Conservation (phyloP, 92 coral and sea anemone species). For the Phenganax marumi region DNA sequence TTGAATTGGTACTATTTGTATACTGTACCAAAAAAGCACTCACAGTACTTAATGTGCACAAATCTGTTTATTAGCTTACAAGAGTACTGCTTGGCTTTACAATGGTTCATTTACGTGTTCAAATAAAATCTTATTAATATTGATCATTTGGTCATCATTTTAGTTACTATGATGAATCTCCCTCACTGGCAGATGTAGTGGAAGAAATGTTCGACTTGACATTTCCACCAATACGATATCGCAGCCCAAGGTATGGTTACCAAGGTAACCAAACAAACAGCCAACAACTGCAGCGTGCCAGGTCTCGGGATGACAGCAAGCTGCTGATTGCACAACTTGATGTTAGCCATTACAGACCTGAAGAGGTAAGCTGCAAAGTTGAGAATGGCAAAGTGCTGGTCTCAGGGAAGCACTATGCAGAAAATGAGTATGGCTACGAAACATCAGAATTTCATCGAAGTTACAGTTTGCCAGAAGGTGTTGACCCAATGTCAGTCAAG, state of each 20-base stretch:
- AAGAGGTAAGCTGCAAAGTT: slow-evolving; percentile 82
- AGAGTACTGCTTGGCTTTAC: background rate
- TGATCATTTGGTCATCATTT: background rate
- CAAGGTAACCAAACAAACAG: slow-evolving; percentile 1
- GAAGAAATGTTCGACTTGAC: slow-evolving; percentile 46
- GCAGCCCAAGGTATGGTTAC: background rate
- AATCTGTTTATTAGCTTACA: no score
- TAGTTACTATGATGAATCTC: slow-evolving; percentile 30
- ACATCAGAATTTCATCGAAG: slow-evolving; percentile 83
- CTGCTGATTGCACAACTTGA: slow-evolving; percentile 71
- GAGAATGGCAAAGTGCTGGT: slow-evolving; percentile 78
- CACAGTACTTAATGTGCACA: no score
- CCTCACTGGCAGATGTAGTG: slow-evolving; percentile 19
- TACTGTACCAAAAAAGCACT: background rate
- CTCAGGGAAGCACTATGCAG: slow-evolving; percentile 81
- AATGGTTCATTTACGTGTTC: background rate
- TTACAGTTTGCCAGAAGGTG: slow-evolving; percentile 79
- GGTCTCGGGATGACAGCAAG: slow-evolving; percentile 25
- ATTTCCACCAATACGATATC: slow-evolving; percentile 35
- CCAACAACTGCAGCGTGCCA: slow-evolving; percentile 13
- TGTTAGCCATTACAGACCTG: slow-evolving; percentile 84
- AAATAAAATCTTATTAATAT: background rate
- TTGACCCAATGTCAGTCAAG: slow-evolving; percentile 71
- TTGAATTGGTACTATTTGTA: background rate
- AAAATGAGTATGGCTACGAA: slow-evolving; percentile 85